Evolutionary conservation across 2,888 invertebrate species (phyloP), one percentile per base, ranked within the genome.

Genomic region (Spilosoma lubricipeda): DNA sequence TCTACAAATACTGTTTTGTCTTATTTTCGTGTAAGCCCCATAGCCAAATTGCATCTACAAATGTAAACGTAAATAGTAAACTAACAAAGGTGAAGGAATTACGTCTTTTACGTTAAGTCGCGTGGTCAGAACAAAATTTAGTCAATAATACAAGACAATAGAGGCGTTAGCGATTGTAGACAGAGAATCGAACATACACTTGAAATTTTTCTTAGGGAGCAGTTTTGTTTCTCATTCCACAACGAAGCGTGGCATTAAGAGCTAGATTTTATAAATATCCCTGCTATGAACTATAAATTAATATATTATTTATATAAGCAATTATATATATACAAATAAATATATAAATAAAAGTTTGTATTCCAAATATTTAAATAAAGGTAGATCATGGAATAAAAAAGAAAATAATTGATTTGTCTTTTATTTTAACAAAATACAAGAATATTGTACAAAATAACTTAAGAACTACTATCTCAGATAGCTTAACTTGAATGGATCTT

Each of bases 401-500:
- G 77, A 83, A 81, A 80, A 73, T 48, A 74, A 80, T 77, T 76
- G 71, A 65, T 81, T 77, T 77, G 74, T 70, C 80, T 78, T 83
- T 88, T 84, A 86, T 86, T 85, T 86, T 86, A 88, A 88, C 86
- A 88, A 87, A 84, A 85, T 87, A 87, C 82, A 84, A 85, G 85
- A 82, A 77, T 86, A 87, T 84, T 87, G 84, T 90, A 90, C 84
- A 89, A 89, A 89, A 89, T 85, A 83, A 78, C 83, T 88, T 88
- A 88, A 20, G 11, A 74, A 73, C 83, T 90, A 88, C 86, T 89
- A 90, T 89, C 89, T 90, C 89, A 89, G 88, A 88, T 84, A 86
- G 70, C 80, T 80, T 69, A 72, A 80, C 75, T 71, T 70, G 59
- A 77, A 78, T 82, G 80, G 75, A 74, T 75, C 30, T 72, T 74